These are phyloP conservation scores for Alectura lathami DNA, from an alignment of 2,113 vertebrate species.

Conservation along the genomic window DNA sequence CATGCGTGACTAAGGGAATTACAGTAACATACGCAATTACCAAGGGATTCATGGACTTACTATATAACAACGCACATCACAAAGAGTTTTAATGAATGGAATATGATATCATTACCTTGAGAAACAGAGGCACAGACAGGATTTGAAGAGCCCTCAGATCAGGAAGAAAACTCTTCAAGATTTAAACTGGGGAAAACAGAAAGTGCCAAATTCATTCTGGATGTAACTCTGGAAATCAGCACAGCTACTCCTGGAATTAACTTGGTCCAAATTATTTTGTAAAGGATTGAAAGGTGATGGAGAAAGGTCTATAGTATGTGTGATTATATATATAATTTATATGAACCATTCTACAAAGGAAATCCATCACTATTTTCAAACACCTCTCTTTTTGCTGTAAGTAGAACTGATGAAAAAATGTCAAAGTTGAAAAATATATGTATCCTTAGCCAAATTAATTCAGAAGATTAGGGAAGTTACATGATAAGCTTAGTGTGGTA, in stretches of 20 bases:
- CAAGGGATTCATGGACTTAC: not conserved
- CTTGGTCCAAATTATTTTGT: not conserved
- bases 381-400: not conserved
- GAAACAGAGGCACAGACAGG: constrained; percentile 16
- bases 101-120: constrained; percentile 26
- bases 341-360: not conserved
- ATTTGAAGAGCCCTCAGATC: constrained; percentile 50
- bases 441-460: not conserved
- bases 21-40: not conserved
- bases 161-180: constrained; percentile 42
- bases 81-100: constrained; percentile 31
- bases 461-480: constrained; percentile 11
- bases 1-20: not conserved
- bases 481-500: not conserved
- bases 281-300: not conserved
- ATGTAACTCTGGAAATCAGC: not conserved
- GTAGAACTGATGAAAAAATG: not conserved
- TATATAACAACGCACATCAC: not conserved
- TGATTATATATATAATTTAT: not conserved
- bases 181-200: constrained; percentile 26
- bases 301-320: not conserved
- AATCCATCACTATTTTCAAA: not conserved
- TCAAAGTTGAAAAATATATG: not conserved
- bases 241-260: not conserved
- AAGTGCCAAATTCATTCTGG: not conserved